Evolutionary conservation across 2,797 vertebrate species (phyloP), one percentile per base, ranked within the genome.

Genomic region (Lerista edwardsae): DNA sequence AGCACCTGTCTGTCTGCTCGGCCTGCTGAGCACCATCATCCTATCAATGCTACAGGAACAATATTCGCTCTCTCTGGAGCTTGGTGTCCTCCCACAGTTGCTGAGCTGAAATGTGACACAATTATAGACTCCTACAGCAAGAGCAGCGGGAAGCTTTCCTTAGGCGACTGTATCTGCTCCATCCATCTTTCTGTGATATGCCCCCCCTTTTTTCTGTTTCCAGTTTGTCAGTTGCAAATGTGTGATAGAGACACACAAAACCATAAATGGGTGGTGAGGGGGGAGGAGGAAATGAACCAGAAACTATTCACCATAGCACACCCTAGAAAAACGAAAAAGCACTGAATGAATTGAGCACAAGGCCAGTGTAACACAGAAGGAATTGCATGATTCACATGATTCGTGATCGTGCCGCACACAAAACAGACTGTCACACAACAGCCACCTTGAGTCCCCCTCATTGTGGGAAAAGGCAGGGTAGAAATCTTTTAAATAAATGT

Each of bases 71-170:
- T n/a, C 73, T 75, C 51, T 65, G 12, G 41, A 47, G 62, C 39
- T 76, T 64, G 61, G 36, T 36, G 17, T 51, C 73, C n/a, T 81
- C 47, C 75, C 65, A 25, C 72, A 62, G 72, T 21, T 59, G 47
- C 47, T 61, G 57, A 59, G n/a, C 15, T 71, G 55, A 86, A 86
- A 75, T 76, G 72, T 76, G 79, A 75, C 79, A 76, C 79, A 75
- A 61, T 81, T 81, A 75, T 64, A 86, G 65, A 71, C 25, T 62
- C 80, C 31, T 61, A 39, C 62, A 4, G 82, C 68, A 34, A 34
- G 29, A 68, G 51, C 84, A 80, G 78, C 77, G 76, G 64, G 79
- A 71, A 62, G 41, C 3, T 62, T 80, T 36, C 51, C 41, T n/a
- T 47, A 74, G 65, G 44, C 72, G 80, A 62, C 36, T 75, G 10